Conservation (phyloP, 1,140 invertebrate species). For the Cyclargus thomasi region DNA sequence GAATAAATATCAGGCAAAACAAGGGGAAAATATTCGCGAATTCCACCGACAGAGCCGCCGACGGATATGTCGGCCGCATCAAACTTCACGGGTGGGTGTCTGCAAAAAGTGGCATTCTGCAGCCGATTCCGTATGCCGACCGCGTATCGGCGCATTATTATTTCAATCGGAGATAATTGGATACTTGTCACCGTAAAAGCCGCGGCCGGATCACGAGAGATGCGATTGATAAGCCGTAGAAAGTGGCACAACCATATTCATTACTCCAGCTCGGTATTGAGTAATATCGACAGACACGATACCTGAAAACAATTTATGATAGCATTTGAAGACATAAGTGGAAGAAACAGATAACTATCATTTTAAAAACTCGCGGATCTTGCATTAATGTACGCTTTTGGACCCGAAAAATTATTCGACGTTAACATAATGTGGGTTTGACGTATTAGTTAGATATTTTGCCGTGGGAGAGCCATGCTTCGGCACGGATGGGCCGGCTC, state of each 20-base stretch:
- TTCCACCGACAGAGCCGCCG: constrained; percentile 40
- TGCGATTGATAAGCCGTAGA: constrained; percentile 30
- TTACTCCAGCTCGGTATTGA: background rate
- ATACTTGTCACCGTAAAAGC: constrained; percentile 53
- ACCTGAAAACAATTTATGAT: background rate
- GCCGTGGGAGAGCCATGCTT: too few species aligned
- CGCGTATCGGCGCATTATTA: constrained; percentile 46
- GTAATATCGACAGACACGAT: background rate
- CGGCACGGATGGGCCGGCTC: too few species aligned
- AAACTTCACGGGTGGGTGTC: constrained; percentile 53
- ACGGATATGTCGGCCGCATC: constrained; percentile 39
- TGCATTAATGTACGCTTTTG: too few species aligned
- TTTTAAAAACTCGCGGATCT: too few species aligned
- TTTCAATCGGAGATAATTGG: constrained; percentile 63
- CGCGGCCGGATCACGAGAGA: constrained; percentile 33
- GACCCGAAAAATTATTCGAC: too few species aligned
- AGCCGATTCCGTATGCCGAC: constrained; percentile 38
- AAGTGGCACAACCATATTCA: constrained; percentile 7
- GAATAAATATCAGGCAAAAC: constrained; percentile 55
- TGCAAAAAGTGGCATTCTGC: constrained; percentile 41
- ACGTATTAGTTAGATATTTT: too few species aligned
- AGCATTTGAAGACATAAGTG: too few species aligned
- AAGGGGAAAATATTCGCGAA: constrained; percentile 41
- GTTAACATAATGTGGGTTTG: too few species aligned
- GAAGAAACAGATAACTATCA: too few species aligned